Conservation (phyloP, 2,113 vertebrate genomes). For the Pungitius pungitius region DNA sequence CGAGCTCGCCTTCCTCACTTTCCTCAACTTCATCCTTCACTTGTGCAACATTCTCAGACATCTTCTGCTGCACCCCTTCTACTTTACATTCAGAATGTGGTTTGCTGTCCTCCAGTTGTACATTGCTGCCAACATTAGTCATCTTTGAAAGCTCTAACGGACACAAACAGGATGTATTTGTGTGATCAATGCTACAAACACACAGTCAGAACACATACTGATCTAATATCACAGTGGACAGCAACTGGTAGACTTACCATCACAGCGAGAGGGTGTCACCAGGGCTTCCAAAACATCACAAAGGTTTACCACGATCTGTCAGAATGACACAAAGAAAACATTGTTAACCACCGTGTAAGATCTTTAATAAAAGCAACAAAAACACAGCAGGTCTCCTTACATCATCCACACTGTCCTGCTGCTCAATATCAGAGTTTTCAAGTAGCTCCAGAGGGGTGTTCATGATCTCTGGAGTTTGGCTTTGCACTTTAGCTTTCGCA, state of each 20-base stretch:
- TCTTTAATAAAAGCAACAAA: neutral
- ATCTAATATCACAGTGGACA: neutral
- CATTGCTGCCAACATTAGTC: slow-evolving; percentile 17
- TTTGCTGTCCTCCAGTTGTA: slow-evolving; percentile 20
- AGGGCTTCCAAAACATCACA: slow-evolving; percentile 80
- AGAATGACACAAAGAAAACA: neutral
- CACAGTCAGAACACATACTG: neutral
- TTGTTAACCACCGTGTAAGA: neutral
- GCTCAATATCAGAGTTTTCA: slow-evolving; percentile 61
- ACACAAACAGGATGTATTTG: neutral
- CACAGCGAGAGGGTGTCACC: slow-evolving; percentile 65
- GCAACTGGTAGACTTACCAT: slow-evolving; percentile 74
- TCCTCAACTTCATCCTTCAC: slow-evolving; percentile 44
- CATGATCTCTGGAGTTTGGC: slow-evolving; percentile 46
- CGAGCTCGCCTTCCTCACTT: slow-evolving; percentile 34
- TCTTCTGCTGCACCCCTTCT: neutral
- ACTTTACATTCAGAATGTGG: slow-evolving; percentile 10
- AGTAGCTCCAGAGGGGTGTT: slow-evolving; percentile 75
- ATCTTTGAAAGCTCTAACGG: slow-evolving; percentile 18
- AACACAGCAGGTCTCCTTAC: slow-evolving; percentile 53
- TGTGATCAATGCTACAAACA: neutral
- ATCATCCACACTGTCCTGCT: slow-evolving; percentile 67
- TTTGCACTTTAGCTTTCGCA: slow-evolving; percentile 16
- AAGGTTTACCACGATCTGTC: slow-evolving; percentile 80
- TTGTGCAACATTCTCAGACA: neutral